phyloP scores from a whole-genome alignment of 1,140 invertebrate species.

The Trichonephila inaurata region DNA sequence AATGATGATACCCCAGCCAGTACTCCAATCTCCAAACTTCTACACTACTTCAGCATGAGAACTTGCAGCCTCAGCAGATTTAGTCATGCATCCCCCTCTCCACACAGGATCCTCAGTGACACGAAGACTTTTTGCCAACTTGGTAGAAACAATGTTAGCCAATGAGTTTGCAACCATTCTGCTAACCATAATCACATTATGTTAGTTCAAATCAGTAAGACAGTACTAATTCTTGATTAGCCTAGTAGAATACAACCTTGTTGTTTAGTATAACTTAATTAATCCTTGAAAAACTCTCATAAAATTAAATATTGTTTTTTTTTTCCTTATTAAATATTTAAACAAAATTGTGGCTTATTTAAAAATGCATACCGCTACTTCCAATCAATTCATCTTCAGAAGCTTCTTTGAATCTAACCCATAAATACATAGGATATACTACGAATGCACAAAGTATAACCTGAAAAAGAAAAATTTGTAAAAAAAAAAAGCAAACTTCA shows the following conservation, averaged over 20 bases:
- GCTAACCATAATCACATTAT: no score
- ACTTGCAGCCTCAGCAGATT: not conserved
- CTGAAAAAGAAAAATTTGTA: conserved; percentile 51
- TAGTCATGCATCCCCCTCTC: not conserved
- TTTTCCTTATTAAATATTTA: not conserved
- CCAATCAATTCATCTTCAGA: conserved; percentile 21
- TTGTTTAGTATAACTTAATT: no score
- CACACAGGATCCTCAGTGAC: no score
- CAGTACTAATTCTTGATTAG: no score
- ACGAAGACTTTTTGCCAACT: no score
- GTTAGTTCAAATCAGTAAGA: no score
- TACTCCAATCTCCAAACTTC: not conserved
- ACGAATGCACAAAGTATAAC: conserved; percentile 80
- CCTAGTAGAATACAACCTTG: no score
- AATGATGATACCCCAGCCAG: not conserved
- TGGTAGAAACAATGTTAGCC: no score
- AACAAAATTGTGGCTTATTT: not conserved
- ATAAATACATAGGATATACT: conserved; percentile 81
- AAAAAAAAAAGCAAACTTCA: no score
- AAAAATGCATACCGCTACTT: conserved; percentile 31
- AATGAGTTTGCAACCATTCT: no score
- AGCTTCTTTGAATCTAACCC: conserved; percentile 79
- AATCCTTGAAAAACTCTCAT: no score
- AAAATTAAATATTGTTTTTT: not conserved
- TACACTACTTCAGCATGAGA: not conserved